These are phyloP conservation scores for Cephus rjabovi DNA, from an alignment of 2,888 invertebrate genomes.

Conservation along the genomic window DNA sequence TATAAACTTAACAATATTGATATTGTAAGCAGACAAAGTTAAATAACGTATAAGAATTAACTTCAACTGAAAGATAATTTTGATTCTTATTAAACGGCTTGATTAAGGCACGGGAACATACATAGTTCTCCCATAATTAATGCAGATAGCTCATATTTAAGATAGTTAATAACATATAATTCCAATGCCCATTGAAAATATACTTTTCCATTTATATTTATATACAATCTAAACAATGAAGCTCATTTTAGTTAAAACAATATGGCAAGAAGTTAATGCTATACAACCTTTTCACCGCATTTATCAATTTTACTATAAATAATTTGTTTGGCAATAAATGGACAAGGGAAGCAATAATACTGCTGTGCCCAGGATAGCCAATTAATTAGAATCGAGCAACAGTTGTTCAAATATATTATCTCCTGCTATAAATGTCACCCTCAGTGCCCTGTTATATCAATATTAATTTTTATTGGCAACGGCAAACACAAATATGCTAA, in stretches of 20 bases:
- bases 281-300: background rate
- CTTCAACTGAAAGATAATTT: background rate
- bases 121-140: background rate
- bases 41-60: background rate
- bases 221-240: background rate
- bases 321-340: background rate
- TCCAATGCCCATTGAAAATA: background rate
- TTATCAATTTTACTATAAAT: background rate
- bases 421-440: background rate
- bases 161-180: background rate
- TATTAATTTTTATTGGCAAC: background rate
- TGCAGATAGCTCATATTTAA: background rate
- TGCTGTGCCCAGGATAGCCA: background rate
- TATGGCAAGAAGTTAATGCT: background rate
- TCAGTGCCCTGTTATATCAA: background rate
- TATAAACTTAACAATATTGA: background rate
- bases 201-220: background rate
- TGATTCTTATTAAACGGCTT: background rate
- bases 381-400: background rate
- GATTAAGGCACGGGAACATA: background rate
- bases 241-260: background rate
- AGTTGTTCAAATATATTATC: background rate
- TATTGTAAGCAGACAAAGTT: background rate
- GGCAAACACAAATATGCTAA: background rate
- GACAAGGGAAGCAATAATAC: background rate